Conservation (phyloP, 2,797 vertebrate species). For the Acridotheres tristis region DNA sequence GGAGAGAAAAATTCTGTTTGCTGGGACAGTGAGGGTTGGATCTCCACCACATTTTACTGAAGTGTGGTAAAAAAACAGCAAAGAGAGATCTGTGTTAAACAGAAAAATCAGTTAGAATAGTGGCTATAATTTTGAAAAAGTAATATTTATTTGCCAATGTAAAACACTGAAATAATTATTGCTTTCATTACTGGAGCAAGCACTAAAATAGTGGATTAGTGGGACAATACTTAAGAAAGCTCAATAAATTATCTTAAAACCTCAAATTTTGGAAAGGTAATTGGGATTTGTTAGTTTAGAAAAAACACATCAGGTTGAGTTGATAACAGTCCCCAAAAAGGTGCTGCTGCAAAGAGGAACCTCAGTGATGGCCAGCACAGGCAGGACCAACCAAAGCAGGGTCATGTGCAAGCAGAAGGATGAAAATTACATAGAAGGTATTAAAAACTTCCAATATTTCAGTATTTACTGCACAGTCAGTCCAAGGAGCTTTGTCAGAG, state of each 20-base stretch:
- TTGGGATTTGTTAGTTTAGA: background rate
- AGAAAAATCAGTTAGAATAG: background rate
- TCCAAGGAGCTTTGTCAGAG: accelerated
- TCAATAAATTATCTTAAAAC: background rate
- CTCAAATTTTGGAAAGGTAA: background rate
- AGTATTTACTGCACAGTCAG: background rate
- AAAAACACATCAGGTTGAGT: accelerated
- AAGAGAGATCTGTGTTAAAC: background rate
- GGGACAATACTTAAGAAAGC: background rate
- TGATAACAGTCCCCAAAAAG: background rate
- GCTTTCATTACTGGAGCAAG: background rate
- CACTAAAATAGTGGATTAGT: background rate
- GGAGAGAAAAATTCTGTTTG: background rate
- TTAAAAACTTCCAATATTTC: background rate
- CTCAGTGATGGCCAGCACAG: accelerated
- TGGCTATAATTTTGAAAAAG: background rate
- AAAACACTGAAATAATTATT: background rate
- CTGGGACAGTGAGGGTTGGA: background rate
- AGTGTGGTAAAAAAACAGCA: background rate
- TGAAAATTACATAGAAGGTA: accelerated
- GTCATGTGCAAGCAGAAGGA: background rate
- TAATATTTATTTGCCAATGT: background rate
- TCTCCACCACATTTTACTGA: background rate
- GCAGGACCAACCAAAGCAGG: background rate
- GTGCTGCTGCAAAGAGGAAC: background rate